Evolutionary conservation across 1,140 invertebrate genomes (phyloP), one percentile per base, ranked within the genome.

Genomic region (Sminthurinus signatus): DNA sequence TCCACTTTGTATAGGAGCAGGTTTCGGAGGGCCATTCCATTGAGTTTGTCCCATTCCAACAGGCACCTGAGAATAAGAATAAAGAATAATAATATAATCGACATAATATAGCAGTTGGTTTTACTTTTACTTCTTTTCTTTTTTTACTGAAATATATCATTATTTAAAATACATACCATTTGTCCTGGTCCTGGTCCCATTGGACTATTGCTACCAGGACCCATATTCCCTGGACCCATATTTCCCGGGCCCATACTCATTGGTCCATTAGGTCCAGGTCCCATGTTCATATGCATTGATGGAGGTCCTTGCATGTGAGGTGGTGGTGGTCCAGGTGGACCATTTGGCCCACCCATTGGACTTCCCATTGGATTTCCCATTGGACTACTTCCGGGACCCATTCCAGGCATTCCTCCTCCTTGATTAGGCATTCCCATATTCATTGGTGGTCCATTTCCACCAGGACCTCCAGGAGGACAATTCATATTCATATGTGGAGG

Each of bases 1-100:
- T 39, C 89, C 89, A 44, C 89, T 88, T 77, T 88, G 89, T 52
- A 93, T 89, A 72, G 89, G 87, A 88, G 93, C 90, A 27, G 88
- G 87, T 72, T 84, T 85, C 12, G 82, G 79, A 17, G 70, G 70
- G 29, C 70, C 70, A 21, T 68, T 67, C 70, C 70, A 71, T 29
- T 65, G 60, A 36, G 62, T 64, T 19, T 65, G 62, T 42, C 73
- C 74, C 71, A 74, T 73, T 50, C 60, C 74, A 61, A 55, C 66
- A 64, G 72, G 73, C 14, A 68, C 65, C 58, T 54, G n/a, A n/a
- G n/a, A n/a, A n/a, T n/a, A n/a, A n/a, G n/a, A n/a, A n/a, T n/a
- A n/a, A n/a, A n/a, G n/a, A n/a, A n/a, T n/a, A n/a, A n/a, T n/a
- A n/a, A n/a, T n/a, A n/a, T n/a, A n/a, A n/a, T n/a, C n/a, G n/a